These are phyloP conservation scores for Rotaria sp. DNA, from an alignment of 2,888 invertebrate genomes.

Conservation along the genomic window DNA sequence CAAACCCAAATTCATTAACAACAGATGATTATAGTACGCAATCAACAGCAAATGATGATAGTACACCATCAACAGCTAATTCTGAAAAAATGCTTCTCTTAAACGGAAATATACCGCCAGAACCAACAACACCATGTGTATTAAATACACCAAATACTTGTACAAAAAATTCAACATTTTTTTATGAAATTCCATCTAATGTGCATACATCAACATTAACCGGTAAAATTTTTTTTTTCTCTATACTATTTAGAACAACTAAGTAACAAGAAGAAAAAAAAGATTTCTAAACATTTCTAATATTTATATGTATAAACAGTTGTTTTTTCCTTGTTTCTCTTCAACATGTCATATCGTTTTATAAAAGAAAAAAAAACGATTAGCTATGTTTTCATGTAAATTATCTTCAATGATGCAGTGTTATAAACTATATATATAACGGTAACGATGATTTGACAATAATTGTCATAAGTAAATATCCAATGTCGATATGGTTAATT, in stretches of 20 bases:
- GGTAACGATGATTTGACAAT: background rate
- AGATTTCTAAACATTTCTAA: background rate
- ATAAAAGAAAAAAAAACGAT: too few species aligned
- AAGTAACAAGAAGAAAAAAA: background rate
- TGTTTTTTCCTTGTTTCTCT: background rate
- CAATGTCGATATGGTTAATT: constrained; percentile 10
- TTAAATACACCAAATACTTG: constrained; percentile 31
- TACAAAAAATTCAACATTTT: constrained; percentile 26
- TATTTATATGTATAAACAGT: background rate
- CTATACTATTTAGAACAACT: too few species aligned
- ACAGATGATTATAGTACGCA: background rate
- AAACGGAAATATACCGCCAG: background rate
- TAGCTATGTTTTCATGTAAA: too few species aligned
- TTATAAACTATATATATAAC: background rate
- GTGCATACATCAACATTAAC: background rate
- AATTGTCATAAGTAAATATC: background rate
- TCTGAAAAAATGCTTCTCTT: background rate
- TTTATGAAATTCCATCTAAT: background rate
- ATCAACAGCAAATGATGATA: background rate
- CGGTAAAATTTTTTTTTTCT: background rate
- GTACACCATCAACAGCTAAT: background rate
- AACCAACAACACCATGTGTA: constrained; percentile 29
- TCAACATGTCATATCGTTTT: too few species aligned
- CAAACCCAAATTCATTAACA: background rate
- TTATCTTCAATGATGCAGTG: background rate